A percentile compares a stretch with the other conserved stretches of the same genome.
These are phyloP conservation scores for Nanorana parkeri DNA, from an alignment of 2,113 vertebrate species.

Conservation along the genomic window DNA sequence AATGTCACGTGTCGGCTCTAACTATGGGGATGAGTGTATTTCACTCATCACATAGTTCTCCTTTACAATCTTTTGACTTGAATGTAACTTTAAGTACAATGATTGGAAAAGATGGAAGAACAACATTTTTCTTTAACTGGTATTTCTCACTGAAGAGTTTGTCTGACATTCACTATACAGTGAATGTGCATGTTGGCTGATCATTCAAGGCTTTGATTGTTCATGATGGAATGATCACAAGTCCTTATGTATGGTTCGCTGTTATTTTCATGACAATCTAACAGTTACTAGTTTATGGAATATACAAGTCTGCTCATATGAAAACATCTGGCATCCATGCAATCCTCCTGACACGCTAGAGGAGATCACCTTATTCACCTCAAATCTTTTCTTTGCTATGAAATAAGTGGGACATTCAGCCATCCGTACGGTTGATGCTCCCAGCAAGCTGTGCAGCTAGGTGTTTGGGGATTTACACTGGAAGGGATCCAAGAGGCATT, in stretches of 20 bases:
- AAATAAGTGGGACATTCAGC: slow-evolving; percentile 4
- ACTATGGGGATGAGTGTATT: too few relatives aligned
- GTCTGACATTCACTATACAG: too few relatives aligned
- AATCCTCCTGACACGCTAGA: neutral
- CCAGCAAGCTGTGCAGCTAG: neutral
- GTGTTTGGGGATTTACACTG: slow-evolving; percentile 31
- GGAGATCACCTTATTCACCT: neutral
- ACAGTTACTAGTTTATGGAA: neutral
- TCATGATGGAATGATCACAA: neutral
- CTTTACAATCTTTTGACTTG: too few relatives aligned
- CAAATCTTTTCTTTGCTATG: neutral
- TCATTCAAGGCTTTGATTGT: neutral
- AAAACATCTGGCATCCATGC: neutral
- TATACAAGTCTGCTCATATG: neutral
- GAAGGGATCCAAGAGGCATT: slow-evolving; percentile 4
- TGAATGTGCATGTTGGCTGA: too few relatives aligned
- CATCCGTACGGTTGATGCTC: slow-evolving; percentile 1
- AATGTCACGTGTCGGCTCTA: too few relatives aligned
- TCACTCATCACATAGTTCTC: too few relatives aligned
- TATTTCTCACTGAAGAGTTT: too few relatives aligned
- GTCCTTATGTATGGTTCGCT: neutral
- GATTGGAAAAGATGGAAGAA: too few relatives aligned
- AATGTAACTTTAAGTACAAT: too few relatives aligned
- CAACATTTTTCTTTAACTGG: too few relatives aligned
- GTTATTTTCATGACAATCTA: neutral